These are phyloP conservation scores for Nannoperca australis DNA, from an alignment of 2,797 vertebrate genomes.

Conservation along the genomic window DNA sequence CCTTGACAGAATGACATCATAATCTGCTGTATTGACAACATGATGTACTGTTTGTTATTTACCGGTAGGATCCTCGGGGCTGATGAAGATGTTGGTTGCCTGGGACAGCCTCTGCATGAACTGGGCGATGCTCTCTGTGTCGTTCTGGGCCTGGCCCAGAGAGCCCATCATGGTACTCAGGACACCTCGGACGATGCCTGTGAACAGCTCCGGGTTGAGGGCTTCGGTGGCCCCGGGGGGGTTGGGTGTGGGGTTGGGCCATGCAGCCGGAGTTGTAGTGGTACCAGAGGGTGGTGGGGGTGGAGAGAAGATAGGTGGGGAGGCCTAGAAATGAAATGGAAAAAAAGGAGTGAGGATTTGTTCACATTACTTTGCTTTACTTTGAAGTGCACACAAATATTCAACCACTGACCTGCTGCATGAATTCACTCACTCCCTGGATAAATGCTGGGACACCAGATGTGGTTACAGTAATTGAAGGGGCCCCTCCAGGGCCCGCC, in stretches of 20 bases:
- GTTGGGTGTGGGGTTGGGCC: slow-evolving; percentile 48
- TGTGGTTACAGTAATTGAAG: slow-evolving; percentile 90
- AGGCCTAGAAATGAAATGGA: slow-evolving; percentile 67
- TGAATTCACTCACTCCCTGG: slow-evolving; percentile 91
- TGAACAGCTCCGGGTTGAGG: slow-evolving; percentile 92
- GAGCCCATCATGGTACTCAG: slow-evolving; percentile 93
- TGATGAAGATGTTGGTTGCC: slow-evolving; percentile 92
- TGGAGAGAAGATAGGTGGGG: slow-evolving; percentile 77
- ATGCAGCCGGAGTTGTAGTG: slow-evolving; percentile 41
- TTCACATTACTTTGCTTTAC: neutral
- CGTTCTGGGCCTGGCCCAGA: slow-evolving; percentile 88
- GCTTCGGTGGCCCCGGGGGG: slow-evolving; percentile 76
- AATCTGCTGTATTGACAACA: neutral
- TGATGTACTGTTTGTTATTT: slow-evolving; percentile 2
- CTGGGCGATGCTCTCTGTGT: slow-evolving; percentile 93
- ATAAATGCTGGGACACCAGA: slow-evolving; percentile 91
- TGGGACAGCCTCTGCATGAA: slow-evolving; percentile 94
- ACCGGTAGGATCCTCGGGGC: slow-evolving; percentile 91
- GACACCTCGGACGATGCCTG: slow-evolving; percentile 92
- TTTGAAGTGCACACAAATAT: neutral
- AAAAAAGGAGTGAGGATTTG: neutral
- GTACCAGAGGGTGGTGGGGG: slow-evolving; percentile 61
- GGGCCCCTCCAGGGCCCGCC: slow-evolving; percentile 65
- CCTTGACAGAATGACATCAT: neutral
- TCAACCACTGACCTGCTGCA: slow-evolving; percentile 86